These are phyloP conservation scores for Microtus ochrogaster DNA, from an alignment of 2,113 vertebrate genomes.

Conservation along the genomic window DNA sequence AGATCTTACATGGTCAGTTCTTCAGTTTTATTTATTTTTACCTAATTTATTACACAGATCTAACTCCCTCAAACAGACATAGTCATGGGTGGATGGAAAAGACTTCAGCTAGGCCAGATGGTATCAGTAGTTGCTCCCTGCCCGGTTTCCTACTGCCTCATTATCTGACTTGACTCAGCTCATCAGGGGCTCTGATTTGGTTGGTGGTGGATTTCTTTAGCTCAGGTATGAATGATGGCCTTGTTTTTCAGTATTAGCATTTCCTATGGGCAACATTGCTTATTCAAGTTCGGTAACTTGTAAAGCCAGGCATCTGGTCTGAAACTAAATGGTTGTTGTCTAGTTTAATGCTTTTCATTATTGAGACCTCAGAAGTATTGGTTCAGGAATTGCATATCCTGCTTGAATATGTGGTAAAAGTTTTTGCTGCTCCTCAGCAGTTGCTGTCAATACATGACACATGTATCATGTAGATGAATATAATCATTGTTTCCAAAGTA, in stretches of 20 bases:
- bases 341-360: not conserved
- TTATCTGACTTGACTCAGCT: not conserved
- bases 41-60: not conserved
- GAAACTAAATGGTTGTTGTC: not conserved
- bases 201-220: not conserved
- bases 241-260: not conserved
- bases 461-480: not conserved
- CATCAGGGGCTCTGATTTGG: not conserved
- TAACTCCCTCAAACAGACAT: not conserved
- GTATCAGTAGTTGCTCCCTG: not conserved
- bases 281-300: not conserved
- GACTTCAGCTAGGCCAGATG: not conserved
- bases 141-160: not conserved
- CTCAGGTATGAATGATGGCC: constrained; percentile 22
- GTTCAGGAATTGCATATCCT: not conserved
- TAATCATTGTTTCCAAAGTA: not conserved
- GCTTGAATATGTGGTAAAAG: not conserved
- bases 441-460: not conserved
- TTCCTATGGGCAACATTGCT: not conserved
- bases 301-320: not conserved
- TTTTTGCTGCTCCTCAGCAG: not conserved
- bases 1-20: not conserved
- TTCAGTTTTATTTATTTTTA: not conserved
- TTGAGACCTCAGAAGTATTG: not conserved
- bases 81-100: not conserved